Conservation (phyloP, 2,113 vertebrate genomes). For the Acrocephalus arundinaceus region DNA sequence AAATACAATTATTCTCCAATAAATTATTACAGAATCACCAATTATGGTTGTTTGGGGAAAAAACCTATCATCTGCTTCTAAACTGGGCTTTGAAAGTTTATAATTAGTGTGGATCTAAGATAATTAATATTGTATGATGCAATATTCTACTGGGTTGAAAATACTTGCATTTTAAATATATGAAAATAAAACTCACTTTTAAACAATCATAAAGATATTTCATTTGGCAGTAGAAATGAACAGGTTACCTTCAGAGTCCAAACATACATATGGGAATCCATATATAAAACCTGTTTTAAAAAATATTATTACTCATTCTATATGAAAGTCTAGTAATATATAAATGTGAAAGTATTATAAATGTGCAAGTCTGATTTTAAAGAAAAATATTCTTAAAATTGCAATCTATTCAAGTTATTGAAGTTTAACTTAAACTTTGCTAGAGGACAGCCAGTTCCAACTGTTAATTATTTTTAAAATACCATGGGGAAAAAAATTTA, state of each 20-base stretch:
- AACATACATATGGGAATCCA: not conserved
- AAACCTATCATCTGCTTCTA: not conserved
- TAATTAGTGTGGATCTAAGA: not conserved
- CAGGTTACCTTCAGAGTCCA: not conserved
- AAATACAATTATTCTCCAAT: not conserved
- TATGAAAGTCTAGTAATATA: not conserved
- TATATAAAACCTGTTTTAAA: not conserved
- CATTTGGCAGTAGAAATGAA: not conserved
- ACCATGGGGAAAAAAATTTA: not conserved
- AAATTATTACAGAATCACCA: not conserved
- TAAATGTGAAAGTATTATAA: not conserved
- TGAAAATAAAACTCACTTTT: not conserved
- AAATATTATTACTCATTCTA: not conserved
- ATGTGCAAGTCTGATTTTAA: not conserved
- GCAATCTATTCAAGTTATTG: not conserved
- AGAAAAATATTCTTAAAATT: not conserved
- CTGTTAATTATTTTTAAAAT: not conserved
- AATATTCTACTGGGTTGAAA: not conserved
- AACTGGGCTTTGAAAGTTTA: not conserved
- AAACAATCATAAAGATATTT: not conserved
- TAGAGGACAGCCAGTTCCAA: not conserved
- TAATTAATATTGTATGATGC: not conserved
- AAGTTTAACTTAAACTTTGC: not conserved
- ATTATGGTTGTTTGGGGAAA: rapidly evolving
- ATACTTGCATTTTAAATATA: not conserved